These are phyloP conservation scores for Anolis sagrei DNA, from an alignment of 2,113 vertebrate species.

Conservation along the genomic window DNA sequence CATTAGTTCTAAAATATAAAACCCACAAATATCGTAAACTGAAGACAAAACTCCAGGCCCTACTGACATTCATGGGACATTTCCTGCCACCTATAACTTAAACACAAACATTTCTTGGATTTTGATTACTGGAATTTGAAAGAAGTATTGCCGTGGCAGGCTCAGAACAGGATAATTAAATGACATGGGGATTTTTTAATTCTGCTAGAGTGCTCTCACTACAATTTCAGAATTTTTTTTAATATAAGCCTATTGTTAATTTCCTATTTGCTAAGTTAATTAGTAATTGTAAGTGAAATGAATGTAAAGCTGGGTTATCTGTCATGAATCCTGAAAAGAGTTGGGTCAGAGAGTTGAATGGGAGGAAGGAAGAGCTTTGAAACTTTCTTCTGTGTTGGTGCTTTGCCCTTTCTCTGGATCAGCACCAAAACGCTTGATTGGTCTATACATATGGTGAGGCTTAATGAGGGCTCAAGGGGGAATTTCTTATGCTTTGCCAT, in stretches of 20 bases:
- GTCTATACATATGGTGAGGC: neutral
- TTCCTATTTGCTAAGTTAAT: neutral
- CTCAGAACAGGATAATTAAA: conserved; percentile 13
- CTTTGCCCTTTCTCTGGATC: neutral
- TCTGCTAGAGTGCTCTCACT: conserved; percentile 2
- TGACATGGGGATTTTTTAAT: conserved; percentile 9
- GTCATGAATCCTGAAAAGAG: conserved; percentile 21
- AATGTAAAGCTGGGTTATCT: conserved; percentile 11
- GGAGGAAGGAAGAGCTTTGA: conserved; percentile 7
- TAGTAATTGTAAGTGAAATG: conserved; percentile 27
- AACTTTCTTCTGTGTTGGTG: neutral
- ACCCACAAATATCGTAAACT: conserved; percentile 7
- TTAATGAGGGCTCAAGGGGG: neutral
- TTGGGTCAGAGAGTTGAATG: conserved; percentile 11
- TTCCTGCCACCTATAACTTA: conserved; percentile 42
- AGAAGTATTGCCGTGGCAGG: conserved; percentile 51
- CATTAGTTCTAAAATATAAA: conserved; percentile 1
- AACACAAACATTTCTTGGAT: neutral
- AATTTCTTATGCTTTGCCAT: neutral
- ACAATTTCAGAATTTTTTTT: conserved; percentile 28
- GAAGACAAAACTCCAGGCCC: conserved; percentile 1
- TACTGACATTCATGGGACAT: neutral
- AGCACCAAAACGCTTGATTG: fast-evolving
- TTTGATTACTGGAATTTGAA: conserved; percentile 34
- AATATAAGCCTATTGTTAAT: conserved; percentile 27